Evolutionary conservation across 2,797 vertebrate species (phyloP).

Genomic region (Mormyrus proboscirostris): DNA sequence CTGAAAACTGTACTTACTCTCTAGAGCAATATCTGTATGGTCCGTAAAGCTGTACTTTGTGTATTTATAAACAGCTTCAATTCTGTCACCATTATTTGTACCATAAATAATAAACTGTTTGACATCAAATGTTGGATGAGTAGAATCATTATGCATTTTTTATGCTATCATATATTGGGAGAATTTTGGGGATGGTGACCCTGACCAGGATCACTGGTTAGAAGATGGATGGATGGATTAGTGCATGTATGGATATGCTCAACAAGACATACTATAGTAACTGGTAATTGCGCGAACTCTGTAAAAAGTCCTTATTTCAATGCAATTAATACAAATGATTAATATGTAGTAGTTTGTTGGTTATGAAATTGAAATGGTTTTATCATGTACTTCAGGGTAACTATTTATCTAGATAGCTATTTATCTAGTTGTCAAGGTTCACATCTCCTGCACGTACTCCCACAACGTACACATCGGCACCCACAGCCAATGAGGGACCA

Average conservation of each 20-base stretch:
- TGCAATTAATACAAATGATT: not conserved
- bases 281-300: not conserved
- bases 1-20: slow-evolving; percentile 91
- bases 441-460: not conserved
- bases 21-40: slow-evolving; percentile 99
- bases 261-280: not conserved
- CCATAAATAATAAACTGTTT: slow-evolving; percentile 99
- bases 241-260: not conserved
- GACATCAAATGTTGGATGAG: slow-evolving; percentile 82
- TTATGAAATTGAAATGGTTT: not conserved
- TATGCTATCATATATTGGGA: not conserved
- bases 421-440: not conserved
- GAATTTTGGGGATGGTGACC: not conserved
- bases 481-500: not conserved
- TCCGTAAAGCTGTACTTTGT: slow-evolving; percentile 99
- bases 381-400: not conserved
- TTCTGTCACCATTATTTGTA: slow-evolving; percentile 99
- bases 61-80: slow-evolving; percentile 96
- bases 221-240: not conserved
- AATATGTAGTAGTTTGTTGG: not conserved
- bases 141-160: not conserved
- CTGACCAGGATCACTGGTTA: not conserved
- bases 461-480: not conserved
- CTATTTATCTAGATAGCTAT: not conserved
- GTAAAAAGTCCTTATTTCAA: not conserved